These are phyloP conservation scores for Solen grandis DNA, from an alignment of 1,140 invertebrate genomes.

Conservation along the genomic window DNA sequence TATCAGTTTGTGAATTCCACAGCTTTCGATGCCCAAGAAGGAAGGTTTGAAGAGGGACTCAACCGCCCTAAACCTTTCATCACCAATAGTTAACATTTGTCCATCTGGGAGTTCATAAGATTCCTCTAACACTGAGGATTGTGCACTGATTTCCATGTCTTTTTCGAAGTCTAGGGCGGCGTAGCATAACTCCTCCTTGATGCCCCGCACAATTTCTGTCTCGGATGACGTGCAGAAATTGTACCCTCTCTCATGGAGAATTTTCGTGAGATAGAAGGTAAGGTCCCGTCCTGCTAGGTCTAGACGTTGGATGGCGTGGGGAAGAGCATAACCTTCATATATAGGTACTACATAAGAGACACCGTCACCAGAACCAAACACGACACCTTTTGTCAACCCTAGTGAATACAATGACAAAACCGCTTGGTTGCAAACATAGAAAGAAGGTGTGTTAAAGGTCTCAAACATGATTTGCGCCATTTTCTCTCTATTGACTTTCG, in stretches of 20 bases:
- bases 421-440: constrained; percentile 96
- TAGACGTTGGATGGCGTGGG: constrained; percentile 92
- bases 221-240: constrained; percentile 91
- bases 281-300: constrained; percentile 96
- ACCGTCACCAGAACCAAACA: constrained; percentile 95
- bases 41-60: constrained; percentile 19
- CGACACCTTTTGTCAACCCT: constrained; percentile 96
- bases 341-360: constrained; percentile 94
- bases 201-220: constrained; percentile 32
- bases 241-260: constrained; percentile 97
- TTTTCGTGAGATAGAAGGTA: constrained; percentile 97
- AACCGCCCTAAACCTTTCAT: constrained; percentile 82
- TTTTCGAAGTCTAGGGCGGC: constrained; percentile 85
- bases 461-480: constrained; percentile 49
- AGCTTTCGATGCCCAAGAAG: constrained; percentile 35
- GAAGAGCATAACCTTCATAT: constrained; percentile 89
- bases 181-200: constrained; percentile 79
- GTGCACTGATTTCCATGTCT: constrained; percentile 94
- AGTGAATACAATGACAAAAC: constrained; percentile 95
- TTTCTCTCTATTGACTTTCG: constrained; percentile 84
- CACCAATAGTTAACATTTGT: constrained; percentile 87
- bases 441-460: constrained; percentile 87
- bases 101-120: constrained; percentile 45
- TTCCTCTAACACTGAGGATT: constrained; percentile 65
- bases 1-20: constrained; percentile 83